phyloP scores from a whole-genome alignment of 1,140 invertebrate genomes.

The Aphidius ervi region DNA sequence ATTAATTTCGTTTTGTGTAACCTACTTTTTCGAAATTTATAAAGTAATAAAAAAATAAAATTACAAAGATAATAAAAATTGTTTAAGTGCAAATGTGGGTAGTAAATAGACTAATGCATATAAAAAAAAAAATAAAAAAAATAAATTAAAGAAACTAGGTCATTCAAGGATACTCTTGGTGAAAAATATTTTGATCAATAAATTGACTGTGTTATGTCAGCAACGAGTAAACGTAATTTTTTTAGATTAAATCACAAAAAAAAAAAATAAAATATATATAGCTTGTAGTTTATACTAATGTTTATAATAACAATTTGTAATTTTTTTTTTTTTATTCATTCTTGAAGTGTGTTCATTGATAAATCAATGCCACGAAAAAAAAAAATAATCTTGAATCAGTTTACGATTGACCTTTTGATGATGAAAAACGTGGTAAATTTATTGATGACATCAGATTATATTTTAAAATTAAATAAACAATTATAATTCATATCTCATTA shows the following conservation, averaged over 20 bases:
- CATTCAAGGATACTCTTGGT: constrained; percentile 7
- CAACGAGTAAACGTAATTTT: neutral
- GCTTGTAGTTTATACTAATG: neutral
- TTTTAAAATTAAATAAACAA: neutral
- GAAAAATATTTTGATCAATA: neutral
- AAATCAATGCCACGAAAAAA: too few species aligned
- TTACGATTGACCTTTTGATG: too few species aligned
- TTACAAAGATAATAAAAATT: neutral
- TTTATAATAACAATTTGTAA: neutral
- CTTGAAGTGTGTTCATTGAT: too few species aligned
- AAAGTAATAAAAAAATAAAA: neutral
- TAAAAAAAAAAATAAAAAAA: neutral
- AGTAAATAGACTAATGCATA: neutral
- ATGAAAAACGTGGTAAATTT: too few species aligned
- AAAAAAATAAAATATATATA: neutral
- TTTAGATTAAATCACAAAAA: neutral
- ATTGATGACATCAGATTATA: neutral
- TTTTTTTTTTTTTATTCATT: too few species aligned
- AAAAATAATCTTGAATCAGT: too few species aligned
- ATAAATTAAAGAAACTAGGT: neutral
- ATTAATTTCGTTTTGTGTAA: neutral
- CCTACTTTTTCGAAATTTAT: neutral
- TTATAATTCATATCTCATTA: neutral
- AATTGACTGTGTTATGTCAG: constrained; percentile 7
- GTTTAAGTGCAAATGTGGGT: neutral